Evolutionary conservation across 2,113 vertebrate genomes (phyloP), one percentile per base, ranked within the genome.

Genomic region (Stigmatopora argus): DNA sequence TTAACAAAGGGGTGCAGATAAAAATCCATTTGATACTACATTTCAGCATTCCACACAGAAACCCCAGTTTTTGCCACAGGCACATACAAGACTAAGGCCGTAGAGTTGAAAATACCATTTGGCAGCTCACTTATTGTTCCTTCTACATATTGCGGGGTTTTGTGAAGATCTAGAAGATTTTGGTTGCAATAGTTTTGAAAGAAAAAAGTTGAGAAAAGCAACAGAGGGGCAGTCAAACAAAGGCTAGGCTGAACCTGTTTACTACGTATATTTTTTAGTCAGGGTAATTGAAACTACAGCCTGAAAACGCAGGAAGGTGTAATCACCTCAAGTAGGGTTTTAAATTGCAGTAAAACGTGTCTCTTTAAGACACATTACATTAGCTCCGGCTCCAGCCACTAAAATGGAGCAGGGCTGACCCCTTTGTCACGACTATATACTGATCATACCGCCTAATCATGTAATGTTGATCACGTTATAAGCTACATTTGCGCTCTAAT

Each of bases 281-380:
- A 13, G 4, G 41, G 44, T 66, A 72, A 81, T 83, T 76, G 79
- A 78, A 86, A 83, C 61, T 56, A 70, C 53, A 73, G 17, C 6
- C 7, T 68, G 65, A 15, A 66, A 49, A 63, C 64, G 69, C 48
- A 45, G 66, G 23, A 58, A 70, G 41, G 63, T 41, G 34, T 65
- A 65, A 77, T 65, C 44, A 67, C 55, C 62, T 56, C 46, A 83
- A 79, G 80, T 74, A 78, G 65, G 47, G 57, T 47, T 75, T 71
- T 23, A 62, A 79, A 80, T 66, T 52, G 53, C 23, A 69, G 38
- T 65, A n/a, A 66, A 73, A 48, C 15, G 2, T 31, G 79, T 65
- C 76, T 84, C 73, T 66, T 83, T 68, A 70, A 75, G 67, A 70
- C 69, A 59, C 69, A 81, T 81, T 76, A 73, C 78, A 79, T 78